Base-by-base conservation (phyloP, 92 coral and sea anemone genomes). In the Porites lobata region DNA sequence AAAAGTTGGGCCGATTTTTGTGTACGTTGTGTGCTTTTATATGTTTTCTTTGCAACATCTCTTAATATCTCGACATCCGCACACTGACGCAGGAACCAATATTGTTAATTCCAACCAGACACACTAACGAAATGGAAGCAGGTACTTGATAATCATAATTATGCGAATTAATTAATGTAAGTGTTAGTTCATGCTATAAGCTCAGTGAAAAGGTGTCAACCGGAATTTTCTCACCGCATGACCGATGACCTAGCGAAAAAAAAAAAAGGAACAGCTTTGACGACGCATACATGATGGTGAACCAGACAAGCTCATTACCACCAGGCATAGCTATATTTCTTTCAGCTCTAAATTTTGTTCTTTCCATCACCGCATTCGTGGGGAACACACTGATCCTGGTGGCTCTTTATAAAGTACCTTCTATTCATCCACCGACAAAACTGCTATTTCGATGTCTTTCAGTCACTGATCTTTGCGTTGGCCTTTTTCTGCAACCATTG, bases 381-480 rank as follows among this genome's bases (percentile, higher is more conserved):
- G 56, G 56, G 20, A 71, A 71, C 43, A 53, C 76, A 32, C 22
- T 68, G 72, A 68, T 68, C 72, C 72, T 68, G 6, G 10, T 68
- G 22, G 72, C 72, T 38, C 50, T 71, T 43, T 11, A 14, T 29
- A 71, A 71, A 71, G 76, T 32, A 26, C 1, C 54, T 71, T 71
- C 76, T 29, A 18, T 43, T 1, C 76, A 71, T 71, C 76, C 56
- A 2, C 76, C 76, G 17, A 71, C 76, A 5, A 71, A 71, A 71
- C 56, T 71, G 47, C 14, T 71, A 21, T 71, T 71, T 43, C 24
- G 76, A 43, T 71, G 56, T 3, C n/a, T 71, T 10, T 51, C 56
- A 69, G 53, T 32, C 9, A 69, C 17, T 32, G 75, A 69, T 15
- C 53, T 69, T 69, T 69, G 18, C 7, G 76, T 47, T 5, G 76